These are phyloP conservation scores for Tragelaphus strepsiceros DNA, from an alignment of 2,113 vertebrate species.

Conservation along the genomic window DNA sequence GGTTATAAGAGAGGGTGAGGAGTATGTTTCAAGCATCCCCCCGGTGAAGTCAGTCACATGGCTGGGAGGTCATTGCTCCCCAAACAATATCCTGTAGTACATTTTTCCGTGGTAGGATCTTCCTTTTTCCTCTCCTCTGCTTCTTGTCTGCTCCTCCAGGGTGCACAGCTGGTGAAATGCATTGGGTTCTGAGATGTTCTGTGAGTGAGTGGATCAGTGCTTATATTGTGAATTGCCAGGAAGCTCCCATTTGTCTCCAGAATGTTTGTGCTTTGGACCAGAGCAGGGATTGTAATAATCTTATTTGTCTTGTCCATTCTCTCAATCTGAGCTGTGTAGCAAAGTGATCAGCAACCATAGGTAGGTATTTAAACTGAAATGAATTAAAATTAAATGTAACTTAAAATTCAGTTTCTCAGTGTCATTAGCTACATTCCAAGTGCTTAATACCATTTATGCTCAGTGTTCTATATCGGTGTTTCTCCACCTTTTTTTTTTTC, in stretches of 20 bases:
- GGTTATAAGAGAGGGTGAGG: not conserved
- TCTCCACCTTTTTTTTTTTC: not conserved
- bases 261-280: not conserved
- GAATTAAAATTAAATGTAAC: not conserved
- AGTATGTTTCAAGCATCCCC: not conserved
- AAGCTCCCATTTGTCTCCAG: not conserved
- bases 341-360: not conserved
- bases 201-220: not conserved
- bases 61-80: not conserved
- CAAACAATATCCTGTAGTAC: not conserved
- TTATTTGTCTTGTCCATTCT: not conserved
- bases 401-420: conserved; percentile 16
- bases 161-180: not conserved
- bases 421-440: not conserved
- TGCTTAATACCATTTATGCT: not conserved
- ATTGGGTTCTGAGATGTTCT: not conserved
- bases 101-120: not conserved
- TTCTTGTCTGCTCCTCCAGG: not conserved
- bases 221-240: not conserved
- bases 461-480: not conserved
- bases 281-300: not conserved
- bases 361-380: not conserved
- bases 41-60: not conserved
- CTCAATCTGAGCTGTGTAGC: not conserved
- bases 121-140: not conserved